Base-by-base conservation (phyloP, 2,113 vertebrate genomes). In the Pipra filicauda region DNA sequence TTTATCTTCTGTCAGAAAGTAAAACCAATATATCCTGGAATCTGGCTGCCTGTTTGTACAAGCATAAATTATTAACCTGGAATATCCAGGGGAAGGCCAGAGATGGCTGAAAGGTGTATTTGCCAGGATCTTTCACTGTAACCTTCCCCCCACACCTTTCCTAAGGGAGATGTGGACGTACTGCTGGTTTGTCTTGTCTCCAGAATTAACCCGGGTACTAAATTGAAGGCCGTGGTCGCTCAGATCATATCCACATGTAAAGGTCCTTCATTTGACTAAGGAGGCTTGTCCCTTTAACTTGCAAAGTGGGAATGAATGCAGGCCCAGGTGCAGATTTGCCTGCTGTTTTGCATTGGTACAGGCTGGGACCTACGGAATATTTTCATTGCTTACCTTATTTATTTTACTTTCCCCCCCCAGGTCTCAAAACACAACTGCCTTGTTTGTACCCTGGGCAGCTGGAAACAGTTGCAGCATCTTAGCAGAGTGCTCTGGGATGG, bases 21-120 rank as follows among this genome's bases (percentile, higher is more conserved):
- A 95, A 81, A 95, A 96, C 5, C 11, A 91, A 71, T 92, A 66
- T 64, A 93, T 97, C 94, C 91, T 80, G 94, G 95, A 97, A 95
- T 96, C 91, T 73, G 48, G 74, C 88, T 70, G 96, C 93, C 51
- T 95, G 90, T 96, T 96, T 94, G 86, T 44, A 66, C 90, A 93
- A 82, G 91, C 76, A 76, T 58, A 76, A 92, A 95, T 94, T 58
- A 97, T 89, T 97, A 95, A 96, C 89, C 67, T 43, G 90, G 62
- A 35, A 4, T 92, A 93, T 67, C 85, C 59, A 46, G 49, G 83
- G 85, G 73, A 64, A 79, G 72, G 89, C 77, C 57, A 64, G 65
- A 61, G 79, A 69, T 87, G 95, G 74, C 88, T 59, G 75, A 52
- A 52, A 55, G 33, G 43, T 28, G 9, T 13, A 6, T 75, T 87